Evolutionary conservation across 1,140 invertebrate species (phyloP), one percentile per base, ranked within the genome.

Genomic region (Chlorops oryzae): DNA sequence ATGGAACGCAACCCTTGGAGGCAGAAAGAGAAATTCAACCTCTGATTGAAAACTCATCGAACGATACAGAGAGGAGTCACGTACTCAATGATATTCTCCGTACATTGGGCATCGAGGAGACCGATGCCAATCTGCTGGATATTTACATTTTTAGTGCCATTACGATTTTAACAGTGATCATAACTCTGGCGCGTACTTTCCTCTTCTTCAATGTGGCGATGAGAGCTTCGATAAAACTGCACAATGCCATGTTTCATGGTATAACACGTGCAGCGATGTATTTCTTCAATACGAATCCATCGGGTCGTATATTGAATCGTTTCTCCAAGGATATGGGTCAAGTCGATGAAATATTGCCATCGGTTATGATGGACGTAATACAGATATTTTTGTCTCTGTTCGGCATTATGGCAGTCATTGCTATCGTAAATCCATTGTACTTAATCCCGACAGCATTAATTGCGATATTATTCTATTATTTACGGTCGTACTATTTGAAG

Each of bases 251-350:
- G 88, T 92, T 93, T 61, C 65, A 68, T 5, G 78, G 79, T 15
- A 83, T 92, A 24, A 80, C 87, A 1, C 76, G 81, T 0, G 81
- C 86, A 0, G 82, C 85, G 1, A 90, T 92, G 83, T 77, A 79
- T 0, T 93, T 92, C 70, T 93, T 92, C 70, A 86, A 90, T 62
- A 78, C 78, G 12, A 92, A 88, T 73, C 86, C 87, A 1, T 80
- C 81, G 5, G 85, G 85, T 3, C 73, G 84, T 2, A 87, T 87
- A 58, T 70, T 87, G 23, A 87, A 92, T 65, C 76, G 88, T 46
- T 92, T 90, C 73, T 87, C 87, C 0, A 89, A 90, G 72, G 91
- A 95, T 62, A 85, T 92, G 73, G 89, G 88, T 6, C 81, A 84
- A 23, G 82, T 93, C 22, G 92, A 95, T 70, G 90, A 93, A 63